A percentile compares a stretch with the other conserved stretches of the same genome.
Evolutionary conservation across 2,113 vertebrate species (phyloP).

Genomic region (Acrocephalus kingi): DNA sequence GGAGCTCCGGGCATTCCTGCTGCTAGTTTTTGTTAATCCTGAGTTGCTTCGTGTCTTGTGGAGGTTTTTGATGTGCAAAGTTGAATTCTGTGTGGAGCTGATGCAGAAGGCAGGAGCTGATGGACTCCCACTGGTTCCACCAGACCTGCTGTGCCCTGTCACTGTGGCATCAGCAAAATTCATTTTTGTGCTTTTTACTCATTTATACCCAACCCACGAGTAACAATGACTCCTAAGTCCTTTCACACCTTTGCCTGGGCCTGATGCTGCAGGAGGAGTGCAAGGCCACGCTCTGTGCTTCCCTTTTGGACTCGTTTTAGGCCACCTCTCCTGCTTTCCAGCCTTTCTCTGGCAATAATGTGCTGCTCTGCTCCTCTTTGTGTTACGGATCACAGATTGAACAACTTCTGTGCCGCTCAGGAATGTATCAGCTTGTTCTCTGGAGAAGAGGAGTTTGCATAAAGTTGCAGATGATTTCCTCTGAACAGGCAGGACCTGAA

Average conservation of each 20-base stretch:
- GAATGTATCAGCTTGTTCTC: background rate
- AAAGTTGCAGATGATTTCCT: slow-evolving; percentile 16
- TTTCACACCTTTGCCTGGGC: background rate
- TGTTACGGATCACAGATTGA: background rate
- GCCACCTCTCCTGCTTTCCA: background rate
- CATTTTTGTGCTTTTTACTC: background rate
- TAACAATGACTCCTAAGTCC: background rate
- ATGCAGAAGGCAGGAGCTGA: background rate
- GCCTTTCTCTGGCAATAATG: background rate
- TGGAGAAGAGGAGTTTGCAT: background rate
- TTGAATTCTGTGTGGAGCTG: background rate
- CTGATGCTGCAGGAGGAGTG: background rate
- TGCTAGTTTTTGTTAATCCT: background rate
- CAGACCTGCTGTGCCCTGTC: background rate
- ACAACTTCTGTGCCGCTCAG: background rate
- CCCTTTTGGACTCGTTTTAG: background rate
- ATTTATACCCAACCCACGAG: rapidly evolving
- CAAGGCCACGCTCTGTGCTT: background rate
- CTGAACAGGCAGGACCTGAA: background rate
- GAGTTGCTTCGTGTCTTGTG: background rate
- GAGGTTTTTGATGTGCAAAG: background rate
- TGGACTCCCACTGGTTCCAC: background rate
- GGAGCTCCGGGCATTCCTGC: background rate
- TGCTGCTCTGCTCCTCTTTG: background rate
- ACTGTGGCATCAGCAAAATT: background rate